phyloP scores from a whole-genome alignment of 2,113 vertebrate species.

The Odocoileus virginianus region DNA sequence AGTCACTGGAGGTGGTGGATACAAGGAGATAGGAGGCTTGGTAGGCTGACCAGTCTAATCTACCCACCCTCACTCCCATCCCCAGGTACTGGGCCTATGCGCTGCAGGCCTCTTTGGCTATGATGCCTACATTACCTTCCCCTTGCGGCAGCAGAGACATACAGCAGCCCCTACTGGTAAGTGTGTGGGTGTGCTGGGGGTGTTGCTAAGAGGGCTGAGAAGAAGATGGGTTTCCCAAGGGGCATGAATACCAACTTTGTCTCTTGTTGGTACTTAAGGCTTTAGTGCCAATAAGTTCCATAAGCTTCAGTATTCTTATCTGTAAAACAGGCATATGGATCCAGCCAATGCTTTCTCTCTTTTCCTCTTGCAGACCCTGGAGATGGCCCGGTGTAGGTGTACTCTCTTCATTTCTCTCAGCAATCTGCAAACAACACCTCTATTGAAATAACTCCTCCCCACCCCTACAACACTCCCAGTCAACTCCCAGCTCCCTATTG shows the following conservation, averaged over 20 bases:
- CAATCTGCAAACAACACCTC: slow-evolving; percentile 39
- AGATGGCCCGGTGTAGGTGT: slow-evolving; percentile 64
- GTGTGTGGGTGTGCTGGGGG: background rate
- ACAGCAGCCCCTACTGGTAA: slow-evolving; percentile 73
- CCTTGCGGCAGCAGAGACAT: slow-evolving; percentile 64
- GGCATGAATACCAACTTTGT: background rate
- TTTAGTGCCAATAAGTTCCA: background rate
- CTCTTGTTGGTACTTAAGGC: background rate
- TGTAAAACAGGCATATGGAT: background rate
- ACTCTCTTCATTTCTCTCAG: slow-evolving; percentile 1
- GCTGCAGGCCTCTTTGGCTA: slow-evolving; percentile 72
- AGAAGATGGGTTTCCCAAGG: background rate
- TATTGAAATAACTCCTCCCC: background rate
- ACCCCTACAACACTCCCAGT: slow-evolving; percentile 7
- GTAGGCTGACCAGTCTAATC: background rate
- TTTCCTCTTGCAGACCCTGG: slow-evolving; percentile 58
- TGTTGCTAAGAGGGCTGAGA: background rate
- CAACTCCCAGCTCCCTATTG: background rate
- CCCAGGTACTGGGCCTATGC: slow-evolving; percentile 71
- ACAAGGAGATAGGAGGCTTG: background rate
- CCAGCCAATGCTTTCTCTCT: slow-evolving; percentile 8
- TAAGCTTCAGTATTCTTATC: slow-evolving; percentile 12
- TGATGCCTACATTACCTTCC: slow-evolving; percentile 75
- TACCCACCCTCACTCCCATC: background rate
- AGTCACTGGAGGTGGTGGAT: background rate